These are phyloP conservation scores for Drosophila nigromelanica DNA, from an alignment of 1,140 invertebrate species.

Conservation along the genomic window DNA sequence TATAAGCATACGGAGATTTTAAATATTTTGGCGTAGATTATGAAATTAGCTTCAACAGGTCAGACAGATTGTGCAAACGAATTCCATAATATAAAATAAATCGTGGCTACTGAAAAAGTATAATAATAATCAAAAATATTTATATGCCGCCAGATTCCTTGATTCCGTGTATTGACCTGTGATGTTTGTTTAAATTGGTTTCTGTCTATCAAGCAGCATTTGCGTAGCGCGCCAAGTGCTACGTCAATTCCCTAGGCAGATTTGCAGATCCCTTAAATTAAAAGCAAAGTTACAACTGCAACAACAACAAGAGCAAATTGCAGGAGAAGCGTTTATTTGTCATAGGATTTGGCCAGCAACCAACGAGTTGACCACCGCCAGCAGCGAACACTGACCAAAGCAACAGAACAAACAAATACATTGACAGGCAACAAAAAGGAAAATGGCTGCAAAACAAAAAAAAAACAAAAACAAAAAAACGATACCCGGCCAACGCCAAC, in stretches of 20 bases:
- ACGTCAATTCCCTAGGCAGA: slow-evolving; percentile 43
- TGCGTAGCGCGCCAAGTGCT: too few relatives aligned
- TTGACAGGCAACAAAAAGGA: slow-evolving; percentile 20
- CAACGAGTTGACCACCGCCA: slow-evolving; percentile 14
- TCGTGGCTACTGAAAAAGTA: too few relatives aligned
- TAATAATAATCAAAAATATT: too few relatives aligned
- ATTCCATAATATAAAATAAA: too few relatives aligned
- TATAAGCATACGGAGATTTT: too few relatives aligned
- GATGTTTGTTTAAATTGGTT: too few relatives aligned
- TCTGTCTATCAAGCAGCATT: too few relatives aligned
- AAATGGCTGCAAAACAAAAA: slow-evolving; percentile 3
- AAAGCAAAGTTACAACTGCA: slow-evolving; percentile 68
- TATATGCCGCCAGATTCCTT: too few relatives aligned
- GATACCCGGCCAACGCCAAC: slow-evolving; percentile 28
- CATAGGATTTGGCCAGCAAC: slow-evolving; percentile 67
- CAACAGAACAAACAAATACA: slow-evolving; percentile 71
- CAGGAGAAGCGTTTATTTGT: slow-evolving; percentile 76
- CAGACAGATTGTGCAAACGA: too few relatives aligned
- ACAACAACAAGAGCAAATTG: slow-evolving; percentile 56
- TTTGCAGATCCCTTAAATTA: slow-evolving; percentile 66
- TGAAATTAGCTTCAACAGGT: too few relatives aligned
- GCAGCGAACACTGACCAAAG: slow-evolving; percentile 52
- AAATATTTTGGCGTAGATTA: too few relatives aligned
- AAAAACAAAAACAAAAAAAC: slow-evolving; percentile 2
- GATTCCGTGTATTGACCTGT: too few relatives aligned